phyloP scores from a whole-genome alignment of 2,797 vertebrate genomes.

The Psittacula derbiana region DNA sequence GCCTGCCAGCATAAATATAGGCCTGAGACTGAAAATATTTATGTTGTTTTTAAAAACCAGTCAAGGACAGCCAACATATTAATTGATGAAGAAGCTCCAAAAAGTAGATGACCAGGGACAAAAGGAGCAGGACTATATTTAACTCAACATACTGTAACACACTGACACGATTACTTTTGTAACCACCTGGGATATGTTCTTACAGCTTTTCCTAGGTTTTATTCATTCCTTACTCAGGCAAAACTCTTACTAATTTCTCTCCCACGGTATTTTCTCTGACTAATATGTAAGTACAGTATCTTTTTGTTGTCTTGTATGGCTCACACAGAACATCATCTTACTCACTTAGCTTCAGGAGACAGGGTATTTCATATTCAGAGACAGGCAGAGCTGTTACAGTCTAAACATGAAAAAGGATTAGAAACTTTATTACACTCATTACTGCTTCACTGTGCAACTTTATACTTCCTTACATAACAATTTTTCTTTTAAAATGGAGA shows the following conservation, averaged over 20 bases:
- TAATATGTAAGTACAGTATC: background rate
- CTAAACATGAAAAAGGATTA: slow-evolving; percentile 3
- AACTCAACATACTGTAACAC: background rate
- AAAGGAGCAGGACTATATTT: background rate
- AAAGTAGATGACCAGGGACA: background rate
- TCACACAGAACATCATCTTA: background rate
- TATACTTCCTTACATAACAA: background rate
- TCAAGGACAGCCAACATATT: background rate
- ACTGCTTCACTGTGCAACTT: background rate
- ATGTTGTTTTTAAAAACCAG: background rate
- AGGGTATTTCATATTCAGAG: background rate
- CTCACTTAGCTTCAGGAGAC: slow-evolving; percentile 31
- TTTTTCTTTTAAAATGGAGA: background rate
- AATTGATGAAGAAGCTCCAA: background rate
- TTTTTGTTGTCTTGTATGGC: background rate
- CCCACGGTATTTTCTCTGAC: background rate
- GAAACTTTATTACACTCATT: background rate
- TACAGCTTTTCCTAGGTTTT: background rate
- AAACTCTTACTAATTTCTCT: slow-evolving; percentile 24
- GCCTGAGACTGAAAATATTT: background rate
- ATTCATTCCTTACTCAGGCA: background rate
- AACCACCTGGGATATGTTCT: background rate
- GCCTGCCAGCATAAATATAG: background rate
- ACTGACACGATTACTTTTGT: background rate
- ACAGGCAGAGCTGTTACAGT: background rate